phyloP scores from a whole-genome alignment of 2,888 invertebrate genomes.

The Leucania comma region DNA sequence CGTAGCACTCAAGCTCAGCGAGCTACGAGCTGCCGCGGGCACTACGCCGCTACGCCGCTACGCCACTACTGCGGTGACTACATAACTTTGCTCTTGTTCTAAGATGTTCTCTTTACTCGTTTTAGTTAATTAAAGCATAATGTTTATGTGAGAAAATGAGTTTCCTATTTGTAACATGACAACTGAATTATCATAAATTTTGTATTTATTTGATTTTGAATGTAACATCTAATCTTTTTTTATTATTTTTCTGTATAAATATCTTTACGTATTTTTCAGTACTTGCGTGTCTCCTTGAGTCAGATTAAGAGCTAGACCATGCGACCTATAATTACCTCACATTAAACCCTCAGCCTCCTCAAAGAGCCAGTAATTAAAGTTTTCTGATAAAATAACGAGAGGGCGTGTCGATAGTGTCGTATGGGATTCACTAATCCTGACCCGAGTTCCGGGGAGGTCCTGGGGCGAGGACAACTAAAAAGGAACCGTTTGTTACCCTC shows the following conservation, averaged over 20 bases:
- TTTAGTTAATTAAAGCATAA: constrained; percentile 26
- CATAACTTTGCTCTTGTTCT: constrained; percentile 26
- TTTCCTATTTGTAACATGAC: too few species aligned
- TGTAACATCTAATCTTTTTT: too few species aligned
- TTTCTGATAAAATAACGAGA: constrained; percentile 40
- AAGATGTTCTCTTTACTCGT: constrained; percentile 26
- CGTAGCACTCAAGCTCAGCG: constrained; percentile 30
- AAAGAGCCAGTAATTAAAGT: constrained; percentile 41
- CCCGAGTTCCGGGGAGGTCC: not conserved
- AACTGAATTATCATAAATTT: too few species aligned
- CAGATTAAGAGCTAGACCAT: not conserved
- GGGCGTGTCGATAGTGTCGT: constrained; percentile 25
- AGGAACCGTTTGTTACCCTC: not conserved
- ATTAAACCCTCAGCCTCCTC: not conserved
- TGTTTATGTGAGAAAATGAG: constrained; percentile 7
- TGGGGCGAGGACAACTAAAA: not conserved
- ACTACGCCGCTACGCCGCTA: constrained; percentile 9
- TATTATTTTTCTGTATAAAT: too few species aligned
- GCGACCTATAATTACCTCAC: not conserved
- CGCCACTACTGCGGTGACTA: constrained; percentile 15
- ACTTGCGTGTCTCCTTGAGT: not conserved
- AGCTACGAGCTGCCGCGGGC: constrained; percentile 29
- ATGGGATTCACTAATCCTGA: constrained; percentile 26
- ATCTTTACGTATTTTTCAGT: too few species aligned
- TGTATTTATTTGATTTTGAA: too few species aligned